Evolutionary conservation across 1,140 invertebrate genomes (phyloP), one percentile per base, ranked within the genome.

Genomic region (Coboldia fuscipes): DNA sequence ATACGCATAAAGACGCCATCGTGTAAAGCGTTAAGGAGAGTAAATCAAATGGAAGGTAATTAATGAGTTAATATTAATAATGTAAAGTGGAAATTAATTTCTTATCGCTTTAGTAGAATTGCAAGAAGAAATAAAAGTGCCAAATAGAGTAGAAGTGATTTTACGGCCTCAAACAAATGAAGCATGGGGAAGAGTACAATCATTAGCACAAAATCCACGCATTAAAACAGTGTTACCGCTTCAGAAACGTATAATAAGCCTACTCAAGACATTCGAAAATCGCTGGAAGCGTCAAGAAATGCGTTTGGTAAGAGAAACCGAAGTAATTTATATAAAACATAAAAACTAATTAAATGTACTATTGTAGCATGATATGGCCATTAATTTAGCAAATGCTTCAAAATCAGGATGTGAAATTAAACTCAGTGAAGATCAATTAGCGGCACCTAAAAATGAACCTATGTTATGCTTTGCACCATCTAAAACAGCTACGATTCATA

Each of bases 201-300:
- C 66, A 5, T 51, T 82, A 24, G 74, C 88, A 1, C 85, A 93
- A 60, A 94, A 94, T 68, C 89, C 90, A n/a, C 65, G 85, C 38
- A 62, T 84, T 4, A 63, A 71, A 19, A 65, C 74, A 19, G 60
- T 68, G n/a, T 54, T 82, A 16, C 70, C 79, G 7, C 63, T 85
- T 30, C 79, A 88, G 41, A 70, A 78, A 37, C 65, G 73, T 14
- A 56, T 90, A 3, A 61, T 68, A 8, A 66, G 67, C 29, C 57
- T 90, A 14, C 62, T 92, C n/a, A 59, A 60, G 36, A 84, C 72
- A 49, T 64, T 94, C 32, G 66, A 77, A 44, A 65, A 68, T 39
- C 70, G 80, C 42, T 94, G 86, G 68, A 64, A 50, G 52, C 59
- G 56, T 32, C 52, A 45, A 42, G 58, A 63, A 44, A 52, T 56